Conservation (phyloP, 2,888 invertebrate genomes). For the Dilophus febrilis region DNA sequence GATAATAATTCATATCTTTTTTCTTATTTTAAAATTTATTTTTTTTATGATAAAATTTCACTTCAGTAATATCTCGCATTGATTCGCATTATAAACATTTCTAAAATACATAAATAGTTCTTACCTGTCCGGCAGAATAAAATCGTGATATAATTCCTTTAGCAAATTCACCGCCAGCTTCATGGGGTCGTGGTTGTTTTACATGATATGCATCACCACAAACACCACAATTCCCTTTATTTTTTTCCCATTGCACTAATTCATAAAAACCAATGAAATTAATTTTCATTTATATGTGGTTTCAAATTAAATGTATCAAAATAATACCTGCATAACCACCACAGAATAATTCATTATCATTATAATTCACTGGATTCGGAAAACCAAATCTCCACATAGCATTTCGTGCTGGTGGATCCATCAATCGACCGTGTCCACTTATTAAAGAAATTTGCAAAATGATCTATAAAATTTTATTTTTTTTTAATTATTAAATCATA, state of each 20-base stretch:
- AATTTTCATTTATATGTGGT: too few species aligned
- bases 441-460: conserved; percentile 22
- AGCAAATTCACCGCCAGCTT: conserved; percentile 73
- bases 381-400: conserved; percentile 92
- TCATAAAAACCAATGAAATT: background rate
- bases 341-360: conserved; percentile 87
- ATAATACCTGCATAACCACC: conserved; percentile 67
- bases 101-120: too few species aligned
- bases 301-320: conserved; percentile 1
- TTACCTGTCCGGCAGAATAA: conserved; percentile 68
- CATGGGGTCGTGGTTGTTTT: conserved; percentile 59
- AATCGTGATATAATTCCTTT: conserved; percentile 69
- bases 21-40: too few species aligned
- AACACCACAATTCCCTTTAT: conserved; percentile 70
- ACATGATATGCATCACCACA: conserved; percentile 76
- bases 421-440: conserved; percentile 65
- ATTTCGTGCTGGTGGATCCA: conserved; percentile 86
- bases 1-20: too few species aligned
- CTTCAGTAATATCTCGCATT: too few species aligned
- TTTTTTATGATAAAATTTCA: too few species aligned
- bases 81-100: too few species aligned
- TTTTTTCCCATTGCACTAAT: conserved; percentile 73
- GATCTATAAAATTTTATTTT: too few species aligned
- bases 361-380: conserved; percentile 86
- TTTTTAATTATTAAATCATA: too few species aligned